Percentiles rank a stretch among this genome's conserved stretches.
Conservation (phyloP, 2,113 vertebrate species). For the Ceyx margarethae region DNA sequence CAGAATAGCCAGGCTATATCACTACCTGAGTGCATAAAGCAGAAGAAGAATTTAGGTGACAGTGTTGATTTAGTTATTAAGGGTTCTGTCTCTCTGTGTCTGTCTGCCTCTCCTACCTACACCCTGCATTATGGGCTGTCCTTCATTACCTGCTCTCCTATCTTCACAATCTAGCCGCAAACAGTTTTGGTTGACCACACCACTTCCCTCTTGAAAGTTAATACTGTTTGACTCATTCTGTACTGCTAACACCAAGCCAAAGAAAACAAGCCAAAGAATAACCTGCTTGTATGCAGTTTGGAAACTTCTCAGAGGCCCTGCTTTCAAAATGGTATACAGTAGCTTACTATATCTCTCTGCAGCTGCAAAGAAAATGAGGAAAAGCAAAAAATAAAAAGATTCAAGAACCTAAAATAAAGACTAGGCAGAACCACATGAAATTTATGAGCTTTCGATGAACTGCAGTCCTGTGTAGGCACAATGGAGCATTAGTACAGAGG, state of each 20-base stretch:
- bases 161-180: conserved; percentile 78
- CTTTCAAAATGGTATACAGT: conserved; percentile 77
- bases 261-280: conserved; percentile 82
- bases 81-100: conserved; percentile 16
- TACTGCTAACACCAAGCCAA: conserved; percentile 72
- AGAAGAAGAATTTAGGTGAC: background rate
- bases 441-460: background rate
- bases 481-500: background rate
- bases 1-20: conserved; percentile 17
- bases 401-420: conserved; percentile 45
- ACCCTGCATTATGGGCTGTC: conserved; percentile 43
- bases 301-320: conserved; percentile 73
- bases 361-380: conserved; percentile 69
- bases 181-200: conserved; percentile 81
- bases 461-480: background rate
- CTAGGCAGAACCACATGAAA: background rate
- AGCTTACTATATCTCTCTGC: conserved; percentile 77
- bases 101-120: conserved; percentile 28
- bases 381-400: conserved; percentile 37
- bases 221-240: conserved; percentile 81
- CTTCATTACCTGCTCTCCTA: conserved; percentile 74
- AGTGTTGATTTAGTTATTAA: conserved; percentile 16
- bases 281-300: conserved; percentile 75
- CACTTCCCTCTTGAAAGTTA: conserved; percentile 82
- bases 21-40: background rate